Percentiles rank a stretch among this genome's conserved stretches.
These are phyloP conservation scores for Trachemys scripta DNA, from an alignment of 2,113 vertebrate species.

Conservation along the genomic window DNA sequence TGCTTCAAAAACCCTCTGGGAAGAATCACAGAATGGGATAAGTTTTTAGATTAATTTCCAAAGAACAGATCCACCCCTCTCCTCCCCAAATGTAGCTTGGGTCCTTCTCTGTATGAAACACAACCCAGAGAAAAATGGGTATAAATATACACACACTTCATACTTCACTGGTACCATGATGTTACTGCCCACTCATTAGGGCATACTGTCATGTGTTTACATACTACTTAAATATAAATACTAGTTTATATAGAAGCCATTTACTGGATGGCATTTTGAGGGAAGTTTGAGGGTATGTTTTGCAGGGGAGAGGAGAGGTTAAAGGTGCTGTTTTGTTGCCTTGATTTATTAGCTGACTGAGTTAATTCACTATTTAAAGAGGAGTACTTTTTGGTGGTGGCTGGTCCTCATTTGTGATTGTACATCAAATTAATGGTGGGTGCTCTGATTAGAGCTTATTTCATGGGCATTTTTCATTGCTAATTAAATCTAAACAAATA, in stretches of 20 bases:
- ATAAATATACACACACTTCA: slow-evolving; percentile 23
- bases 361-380: slow-evolving; percentile 60
- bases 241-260: slow-evolving; percentile 62
- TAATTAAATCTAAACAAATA: not conserved
- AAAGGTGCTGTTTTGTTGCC: slow-evolving; percentile 11
- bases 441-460: slow-evolving; percentile 12
- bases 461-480: not conserved
- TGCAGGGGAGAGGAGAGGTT: slow-evolving; percentile 6
- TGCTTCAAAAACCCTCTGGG: not conserved
- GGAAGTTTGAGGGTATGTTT: slow-evolving; percentile 47
- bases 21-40: accelerated
- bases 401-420: slow-evolving; percentile 41
- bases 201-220: slow-evolving; percentile 74
- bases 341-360: slow-evolving; percentile 62
- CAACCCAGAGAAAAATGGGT: slow-evolving; percentile 1
- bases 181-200: slow-evolving; percentile 54
- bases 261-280: slow-evolving; percentile 30
- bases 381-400: slow-evolving; percentile 48
- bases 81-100: not conserved
- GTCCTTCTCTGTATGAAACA: not conserved
- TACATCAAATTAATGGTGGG: slow-evolving; percentile 27
- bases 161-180: slow-evolving; percentile 29
- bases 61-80: not conserved
- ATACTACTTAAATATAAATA: slow-evolving; percentile 58
- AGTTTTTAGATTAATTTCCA: not conserved